phyloP scores from a whole-genome alignment of 2,888 invertebrate genomes.

The Pasiphila rectangulata region DNA sequence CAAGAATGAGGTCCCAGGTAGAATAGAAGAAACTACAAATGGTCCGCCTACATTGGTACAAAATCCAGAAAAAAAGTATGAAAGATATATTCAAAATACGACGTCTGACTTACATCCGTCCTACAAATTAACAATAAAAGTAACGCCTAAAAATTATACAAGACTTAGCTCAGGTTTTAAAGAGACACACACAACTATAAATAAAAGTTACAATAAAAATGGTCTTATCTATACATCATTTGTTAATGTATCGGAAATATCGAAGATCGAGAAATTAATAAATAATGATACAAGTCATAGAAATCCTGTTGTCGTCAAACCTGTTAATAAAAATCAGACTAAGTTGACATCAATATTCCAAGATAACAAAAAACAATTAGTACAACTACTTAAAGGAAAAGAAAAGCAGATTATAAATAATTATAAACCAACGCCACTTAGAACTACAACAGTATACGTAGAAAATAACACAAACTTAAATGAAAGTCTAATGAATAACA shows the following conservation, averaged over 20 bases:
- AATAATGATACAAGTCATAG: constrained; percentile 26
- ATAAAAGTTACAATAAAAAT: constrained; percentile 63
- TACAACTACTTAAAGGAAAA: constrained; percentile 50
- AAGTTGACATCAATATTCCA: constrained; percentile 49
- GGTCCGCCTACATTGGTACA: neutral
- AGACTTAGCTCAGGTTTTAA: constrained; percentile 53
- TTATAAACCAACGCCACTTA: constrained; percentile 14
- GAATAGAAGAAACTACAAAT: constrained; percentile 11
- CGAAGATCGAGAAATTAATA: constrained; percentile 55
- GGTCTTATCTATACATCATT: constrained; percentile 58
- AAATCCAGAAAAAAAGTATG: neutral
- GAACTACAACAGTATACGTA: constrained; percentile 16
- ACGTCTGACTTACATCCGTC: too few relatives aligned
- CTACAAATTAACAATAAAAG: constrained; percentile 63
- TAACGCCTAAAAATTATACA: constrained; percentile 58
- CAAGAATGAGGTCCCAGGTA: constrained; percentile 3
- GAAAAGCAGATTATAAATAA: constrained; percentile 49
- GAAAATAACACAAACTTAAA: constrained; percentile 19
- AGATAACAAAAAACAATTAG: constrained; percentile 53
- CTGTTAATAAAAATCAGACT: constrained; percentile 42
- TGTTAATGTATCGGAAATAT: constrained; percentile 66
- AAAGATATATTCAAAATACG: too few relatives aligned
- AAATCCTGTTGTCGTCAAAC: constrained; percentile 25
- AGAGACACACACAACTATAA: constrained; percentile 67
- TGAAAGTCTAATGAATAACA: constrained; percentile 40